These are phyloP conservation scores for Ligdia adustata DNA, from an alignment of 2,888 invertebrate genomes.

Conservation along the genomic window DNA sequence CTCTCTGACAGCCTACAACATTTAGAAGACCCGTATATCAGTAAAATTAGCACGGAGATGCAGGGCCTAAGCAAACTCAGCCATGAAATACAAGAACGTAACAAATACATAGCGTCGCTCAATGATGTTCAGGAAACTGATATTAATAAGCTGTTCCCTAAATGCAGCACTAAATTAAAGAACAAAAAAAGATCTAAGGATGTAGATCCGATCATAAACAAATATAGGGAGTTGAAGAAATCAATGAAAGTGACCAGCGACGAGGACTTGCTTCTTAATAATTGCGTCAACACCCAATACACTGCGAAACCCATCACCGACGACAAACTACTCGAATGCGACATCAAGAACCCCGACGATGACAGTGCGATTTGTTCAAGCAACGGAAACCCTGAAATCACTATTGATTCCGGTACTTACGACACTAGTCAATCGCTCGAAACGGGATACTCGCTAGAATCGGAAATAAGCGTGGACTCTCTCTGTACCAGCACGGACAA, in stretches of 20 bases:
- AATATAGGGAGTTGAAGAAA: constrained; percentile 76
- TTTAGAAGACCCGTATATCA: constrained; percentile 85
- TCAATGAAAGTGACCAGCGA: constrained; percentile 75
- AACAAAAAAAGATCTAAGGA: constrained; percentile 79
- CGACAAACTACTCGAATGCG: constrained; percentile 67
- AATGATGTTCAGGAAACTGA: constrained; percentile 79
- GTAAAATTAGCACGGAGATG: constrained; percentile 84
- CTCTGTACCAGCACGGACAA: constrained; percentile 82
- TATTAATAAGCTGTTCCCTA: constrained; percentile 74
- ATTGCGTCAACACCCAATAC: constrained; percentile 76
- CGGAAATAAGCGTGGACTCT: constrained; percentile 84
- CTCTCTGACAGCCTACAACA: constrained; percentile 80
- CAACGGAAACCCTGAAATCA: constrained; percentile 80
- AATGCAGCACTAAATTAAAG: constrained; percentile 78
- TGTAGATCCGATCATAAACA: constrained; percentile 77
- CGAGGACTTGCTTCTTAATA: constrained; percentile 72
- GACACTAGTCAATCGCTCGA: constrained; percentile 79
- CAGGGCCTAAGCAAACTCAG: constrained; percentile 83
- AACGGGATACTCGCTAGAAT: constrained; percentile 80
- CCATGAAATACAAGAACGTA: constrained; percentile 83
- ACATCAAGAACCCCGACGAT: constrained; percentile 76
- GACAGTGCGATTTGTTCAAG: constrained; percentile 76
- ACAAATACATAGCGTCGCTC: constrained; percentile 81
- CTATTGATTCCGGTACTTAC: constrained; percentile 76
- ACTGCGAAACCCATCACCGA: constrained; percentile 60